These are phyloP conservation scores for Papilio xuthus DNA, from an alignment of 1,140 invertebrate genomes.

Conservation along the genomic window DNA sequence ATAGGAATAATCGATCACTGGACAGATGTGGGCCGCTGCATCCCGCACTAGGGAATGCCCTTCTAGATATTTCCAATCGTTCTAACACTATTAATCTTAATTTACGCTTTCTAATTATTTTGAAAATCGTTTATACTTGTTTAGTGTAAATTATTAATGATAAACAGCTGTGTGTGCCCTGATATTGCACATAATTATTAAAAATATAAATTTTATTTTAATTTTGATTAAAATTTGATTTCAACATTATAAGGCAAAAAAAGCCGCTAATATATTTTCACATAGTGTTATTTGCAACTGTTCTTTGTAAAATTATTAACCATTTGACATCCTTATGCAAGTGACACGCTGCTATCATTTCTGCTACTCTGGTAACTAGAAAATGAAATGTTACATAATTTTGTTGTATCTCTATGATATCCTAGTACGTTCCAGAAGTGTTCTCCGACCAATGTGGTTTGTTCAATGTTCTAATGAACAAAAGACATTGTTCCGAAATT, in stretches of 20 bases:
- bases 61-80: conserved; percentile 30
- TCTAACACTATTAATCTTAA: conserved; percentile 30
- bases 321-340: not conserved
- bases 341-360: not conserved
- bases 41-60: not conserved
- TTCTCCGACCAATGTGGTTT: not conserved
- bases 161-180: not conserved
- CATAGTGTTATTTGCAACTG: no score
- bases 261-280: no score
- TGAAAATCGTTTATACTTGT: conserved; percentile 1
- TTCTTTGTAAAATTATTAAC: not conserved
- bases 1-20: conserved; percentile 37
- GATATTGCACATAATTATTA: not conserved
- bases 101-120: conserved; percentile 29
- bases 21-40: conserved; percentile 23
- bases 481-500: no score
- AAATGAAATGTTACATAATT: not conserved
- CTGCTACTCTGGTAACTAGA: conserved; percentile 17
- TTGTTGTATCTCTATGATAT: not conserved
- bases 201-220: no score
- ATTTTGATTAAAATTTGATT: no score
- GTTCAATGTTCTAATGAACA: no score
- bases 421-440: conserved; percentile 14
- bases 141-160: not conserved
- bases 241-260: no score